Percentiles rank a stretch among this genome's conserved stretches.
Conservation (phyloP, 2,797 vertebrate species). For the Caiman crocodilus region DNA sequence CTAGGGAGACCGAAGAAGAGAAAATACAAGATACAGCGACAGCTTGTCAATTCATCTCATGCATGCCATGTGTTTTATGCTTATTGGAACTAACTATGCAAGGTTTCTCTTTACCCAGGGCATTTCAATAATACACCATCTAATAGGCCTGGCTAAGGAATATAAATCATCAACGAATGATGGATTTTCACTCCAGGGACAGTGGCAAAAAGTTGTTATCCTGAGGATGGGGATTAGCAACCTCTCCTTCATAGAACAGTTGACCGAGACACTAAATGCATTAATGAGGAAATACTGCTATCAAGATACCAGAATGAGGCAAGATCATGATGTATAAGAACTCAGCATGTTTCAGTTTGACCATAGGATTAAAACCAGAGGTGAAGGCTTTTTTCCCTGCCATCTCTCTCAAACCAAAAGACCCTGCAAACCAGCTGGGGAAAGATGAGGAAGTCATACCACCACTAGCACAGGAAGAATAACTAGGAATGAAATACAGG, state of each 20-base stretch:
- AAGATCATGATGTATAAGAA: neutral
- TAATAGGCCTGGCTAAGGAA: neutral
- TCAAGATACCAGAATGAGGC: neutral
- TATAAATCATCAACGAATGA: neutral
- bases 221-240: neutral
- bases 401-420: neutral
- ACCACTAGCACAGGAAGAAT: accelerated
- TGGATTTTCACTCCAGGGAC: neutral
- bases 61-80: too few species aligned
- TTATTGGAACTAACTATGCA: neutral
- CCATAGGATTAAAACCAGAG: neutral
- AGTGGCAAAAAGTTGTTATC: accelerated
- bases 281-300: neutral
- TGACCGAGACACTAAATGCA: neutral
- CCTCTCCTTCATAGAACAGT: accelerated
- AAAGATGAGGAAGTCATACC: accelerated
- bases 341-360: neutral
- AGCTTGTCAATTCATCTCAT: neutral
- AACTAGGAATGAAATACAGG: neutral
- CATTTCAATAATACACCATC: too few species aligned
- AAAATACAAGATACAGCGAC: too few species aligned
- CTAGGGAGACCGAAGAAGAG: too few species aligned
- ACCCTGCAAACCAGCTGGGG: neutral
- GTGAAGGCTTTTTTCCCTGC: neutral
- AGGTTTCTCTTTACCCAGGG: neutral